A percentile compares a stretch with the other conserved stretches of the same genome.
phyloP scores from a whole-genome alignment of 2,888 invertebrate species.

The Amblyjoppa proteus region DNA sequence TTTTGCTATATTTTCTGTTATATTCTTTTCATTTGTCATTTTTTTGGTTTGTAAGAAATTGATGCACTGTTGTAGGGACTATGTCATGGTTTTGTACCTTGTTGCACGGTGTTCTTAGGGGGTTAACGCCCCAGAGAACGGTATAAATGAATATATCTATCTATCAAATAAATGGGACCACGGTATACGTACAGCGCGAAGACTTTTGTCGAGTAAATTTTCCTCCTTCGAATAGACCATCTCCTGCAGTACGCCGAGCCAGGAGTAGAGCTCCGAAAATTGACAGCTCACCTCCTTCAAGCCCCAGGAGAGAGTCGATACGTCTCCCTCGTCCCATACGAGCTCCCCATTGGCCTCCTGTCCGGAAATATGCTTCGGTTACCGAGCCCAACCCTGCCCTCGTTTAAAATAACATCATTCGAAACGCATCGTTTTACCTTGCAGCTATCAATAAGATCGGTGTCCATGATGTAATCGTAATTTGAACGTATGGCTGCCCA shows the following conservation, averaged over 20 bases:
- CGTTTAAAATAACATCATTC: neutral
- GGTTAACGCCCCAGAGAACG: no score
- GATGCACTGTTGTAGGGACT: no score
- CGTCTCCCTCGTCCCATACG: slow-evolving; percentile 88
- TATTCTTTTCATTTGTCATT: no score
- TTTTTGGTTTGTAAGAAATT: no score
- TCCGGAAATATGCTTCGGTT: slow-evolving; percentile 1
- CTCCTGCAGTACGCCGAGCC: slow-evolving; percentile 92
- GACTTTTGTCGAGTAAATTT: slow-evolving; percentile 89
- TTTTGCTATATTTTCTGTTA: no score
- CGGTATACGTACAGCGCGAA: slow-evolving; percentile 87
- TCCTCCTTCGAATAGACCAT: slow-evolving; percentile 91
- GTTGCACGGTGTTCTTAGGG: no score
- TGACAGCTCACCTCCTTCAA: slow-evolving; percentile 91
- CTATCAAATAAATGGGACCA: neutral
- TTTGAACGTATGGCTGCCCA: slow-evolving; percentile 96
- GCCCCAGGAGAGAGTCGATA: slow-evolving; percentile 89
- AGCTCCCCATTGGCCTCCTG: slow-evolving; percentile 93
- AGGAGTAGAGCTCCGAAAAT: slow-evolving; percentile 93
- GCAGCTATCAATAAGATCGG: slow-evolving; percentile 96
- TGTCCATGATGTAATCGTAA: slow-evolving; percentile 98
- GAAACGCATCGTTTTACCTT: slow-evolving; percentile 86
- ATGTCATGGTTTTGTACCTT: no score
- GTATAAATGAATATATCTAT: no score
- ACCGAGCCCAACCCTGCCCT: neutral